Conservation (phyloP, 2,888 invertebrate genomes). For the Xestia c-nigrum region DNA sequence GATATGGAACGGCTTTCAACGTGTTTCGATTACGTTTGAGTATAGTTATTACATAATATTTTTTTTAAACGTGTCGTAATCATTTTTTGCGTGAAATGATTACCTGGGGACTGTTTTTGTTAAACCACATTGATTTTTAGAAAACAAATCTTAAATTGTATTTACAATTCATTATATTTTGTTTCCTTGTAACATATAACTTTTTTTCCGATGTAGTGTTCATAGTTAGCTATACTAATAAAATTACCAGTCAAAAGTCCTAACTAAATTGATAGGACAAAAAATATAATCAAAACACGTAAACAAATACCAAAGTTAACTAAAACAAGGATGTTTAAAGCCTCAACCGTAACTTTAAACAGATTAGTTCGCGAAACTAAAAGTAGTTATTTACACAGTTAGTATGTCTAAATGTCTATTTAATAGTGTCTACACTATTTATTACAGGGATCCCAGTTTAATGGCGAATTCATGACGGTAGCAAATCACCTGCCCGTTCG, state of each 20-base stretch:
- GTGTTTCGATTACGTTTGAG: background rate
- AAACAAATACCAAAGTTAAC: background rate
- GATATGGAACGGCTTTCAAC: conserved; percentile 37
- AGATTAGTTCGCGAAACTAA: conserved; percentile 49
- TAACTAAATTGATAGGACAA: too few relatives aligned
- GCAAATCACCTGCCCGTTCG: conserved; percentile 49
- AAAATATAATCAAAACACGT: conserved; percentile 1
- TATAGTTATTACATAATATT: background rate
- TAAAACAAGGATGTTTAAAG: conserved; percentile 13
- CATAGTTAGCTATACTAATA: too few relatives aligned
- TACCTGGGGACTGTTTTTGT: too few relatives aligned
- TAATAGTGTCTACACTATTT: conserved; percentile 54
- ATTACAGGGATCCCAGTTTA: conserved; percentile 38
- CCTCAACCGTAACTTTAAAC: conserved; percentile 33
- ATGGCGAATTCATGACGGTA: conserved; percentile 46
- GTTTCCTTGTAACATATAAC: too few relatives aligned
- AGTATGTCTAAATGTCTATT: conserved; percentile 54
- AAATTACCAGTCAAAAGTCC: too few relatives aligned
- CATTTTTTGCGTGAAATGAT: background rate
- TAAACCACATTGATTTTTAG: background rate
- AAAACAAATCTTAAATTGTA: background rate
- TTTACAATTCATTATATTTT: background rate
- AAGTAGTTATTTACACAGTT: conserved; percentile 43
- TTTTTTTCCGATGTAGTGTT: background rate
- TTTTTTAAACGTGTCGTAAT: background rate